These are phyloP conservation scores for Diacarnus erythraeanus DNA, from an alignment of 37 sponge, comb jelly and placozoan genomes.

Conservation along the genomic window DNA sequence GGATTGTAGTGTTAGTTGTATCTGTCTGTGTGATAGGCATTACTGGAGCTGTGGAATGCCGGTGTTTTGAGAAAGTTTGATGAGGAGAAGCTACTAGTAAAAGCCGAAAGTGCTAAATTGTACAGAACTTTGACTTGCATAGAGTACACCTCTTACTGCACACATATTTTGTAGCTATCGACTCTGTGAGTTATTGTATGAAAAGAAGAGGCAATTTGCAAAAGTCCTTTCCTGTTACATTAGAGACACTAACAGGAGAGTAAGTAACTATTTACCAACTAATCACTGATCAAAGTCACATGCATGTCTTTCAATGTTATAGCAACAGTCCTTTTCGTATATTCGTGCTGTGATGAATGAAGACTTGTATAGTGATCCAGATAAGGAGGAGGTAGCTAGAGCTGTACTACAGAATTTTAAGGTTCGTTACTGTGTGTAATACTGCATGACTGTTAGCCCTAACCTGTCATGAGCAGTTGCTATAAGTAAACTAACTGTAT, in stretches of 20 bases:
- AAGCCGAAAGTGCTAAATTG: conserved; percentile 84
- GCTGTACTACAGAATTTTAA: conserved; percentile 58
- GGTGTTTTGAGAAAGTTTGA: conserved; percentile 73
- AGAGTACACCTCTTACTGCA: background rate
- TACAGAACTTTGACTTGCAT: conserved; percentile 19
- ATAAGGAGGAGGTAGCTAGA: conserved; percentile 69
- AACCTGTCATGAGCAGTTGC: background rate
- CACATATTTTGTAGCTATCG: conserved; percentile 26
- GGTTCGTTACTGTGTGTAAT: conserved; percentile 20
- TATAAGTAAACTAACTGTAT: too few relatives aligned
- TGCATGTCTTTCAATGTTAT: too few relatives aligned
- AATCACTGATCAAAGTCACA: too few relatives aligned
- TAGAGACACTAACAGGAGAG: conserved; percentile 65
- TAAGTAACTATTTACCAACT: too few relatives aligned
- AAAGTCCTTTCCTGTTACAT: conserved; percentile 84
- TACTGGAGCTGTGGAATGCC: conserved; percentile 77
- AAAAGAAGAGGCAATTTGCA: conserved; percentile 69
- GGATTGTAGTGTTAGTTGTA: too few relatives aligned
- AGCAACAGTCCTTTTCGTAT: conserved; percentile 74
- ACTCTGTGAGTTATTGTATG: conserved; percentile 75
- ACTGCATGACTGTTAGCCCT: too few relatives aligned
- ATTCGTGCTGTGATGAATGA: conserved; percentile 77
- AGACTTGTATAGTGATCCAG: conserved; percentile 70
- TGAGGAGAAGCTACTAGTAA: conserved; percentile 66
- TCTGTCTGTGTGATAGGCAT: conserved; percentile 34